Base-by-base conservation (phyloP, 2,888 invertebrate species). In the Diarsia rubi region DNA sequence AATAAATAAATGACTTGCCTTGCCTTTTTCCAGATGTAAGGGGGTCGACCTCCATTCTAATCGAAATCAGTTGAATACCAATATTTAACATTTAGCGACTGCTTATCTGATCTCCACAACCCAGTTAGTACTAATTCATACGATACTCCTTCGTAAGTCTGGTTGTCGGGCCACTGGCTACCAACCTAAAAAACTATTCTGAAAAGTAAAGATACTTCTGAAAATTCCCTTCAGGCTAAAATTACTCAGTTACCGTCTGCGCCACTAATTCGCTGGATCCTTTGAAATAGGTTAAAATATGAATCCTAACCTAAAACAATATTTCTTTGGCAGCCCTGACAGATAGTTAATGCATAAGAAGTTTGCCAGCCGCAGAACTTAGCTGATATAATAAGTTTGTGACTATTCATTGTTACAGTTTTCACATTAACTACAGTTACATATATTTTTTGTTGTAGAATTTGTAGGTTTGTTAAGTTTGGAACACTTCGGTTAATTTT, bases 401-500 rank as follows among this genome's bases (percentile, higher is more conserved):
- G 69, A 78, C 78, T 77, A 81, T 81, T 82, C 82, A 87, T 85
- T 87, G 88, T 80, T 73, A 77, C 74, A 86, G 84, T 86, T 86
- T 78, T 45, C 62, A 73, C 74, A 81, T 84, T 83, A 73, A 81
- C 64, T 75, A 72, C 31, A 49, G 64, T 66, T 63, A 78, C 68
- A 75, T 21, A 44, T 16, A 70, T 86, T 83, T n/a, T 83, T 79
- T 82, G 75, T 73, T 21, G 47, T 59, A 60, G 12, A 57, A 44
- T 67, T 37, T 60, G 42, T 52, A 14, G 21, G 19, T 42, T 42
- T 42, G n/a, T 77, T 0, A 31, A 54, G 19, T 37, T 37, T 37
- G 6, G 8, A 37, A 37, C 37, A 37, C 37, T 37, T 37, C 37
- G 0, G 37, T 37, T 37, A n/a, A n/a, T n/a, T n/a, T n/a, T n/a